Percentiles rank a stretch among this genome's conserved stretches.
phyloP scores from a whole-genome alignment of 2,113 vertebrate genomes.

The Candoia aspera region DNA sequence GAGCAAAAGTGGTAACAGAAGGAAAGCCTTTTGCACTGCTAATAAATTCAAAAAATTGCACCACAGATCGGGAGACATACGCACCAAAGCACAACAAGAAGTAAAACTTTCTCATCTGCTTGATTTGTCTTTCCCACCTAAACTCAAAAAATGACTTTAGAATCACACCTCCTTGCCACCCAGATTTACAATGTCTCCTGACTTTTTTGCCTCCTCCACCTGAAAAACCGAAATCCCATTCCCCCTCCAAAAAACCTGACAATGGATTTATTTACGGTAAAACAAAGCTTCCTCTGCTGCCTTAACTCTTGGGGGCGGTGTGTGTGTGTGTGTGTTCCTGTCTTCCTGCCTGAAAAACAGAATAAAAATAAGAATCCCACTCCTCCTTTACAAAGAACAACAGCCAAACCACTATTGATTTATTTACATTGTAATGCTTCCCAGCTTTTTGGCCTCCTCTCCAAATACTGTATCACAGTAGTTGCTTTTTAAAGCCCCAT shows the following conservation, averaged over 20 bases:
- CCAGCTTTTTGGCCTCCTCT: too few relatives aligned
- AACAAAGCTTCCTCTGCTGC: not conserved
- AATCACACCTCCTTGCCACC: not conserved
- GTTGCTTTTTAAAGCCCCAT: too few relatives aligned
- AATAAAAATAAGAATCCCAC: not conserved
- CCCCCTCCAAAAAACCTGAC: not conserved
- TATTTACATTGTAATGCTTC: too few relatives aligned
- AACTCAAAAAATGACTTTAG: not conserved
- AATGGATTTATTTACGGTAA: not conserved
- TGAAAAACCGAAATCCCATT: not conserved
- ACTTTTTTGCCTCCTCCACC: not conserved
- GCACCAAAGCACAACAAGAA: not conserved
- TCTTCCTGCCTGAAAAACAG: not conserved
- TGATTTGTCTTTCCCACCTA: not conserved
- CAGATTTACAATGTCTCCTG: not conserved
- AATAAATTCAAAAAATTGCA: not conserved
- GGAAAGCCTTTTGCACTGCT: not conserved
- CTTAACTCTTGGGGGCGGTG: not conserved
- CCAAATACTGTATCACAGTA: too few relatives aligned
- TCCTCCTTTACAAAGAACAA: not conserved
- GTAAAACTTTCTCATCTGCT: not conserved
- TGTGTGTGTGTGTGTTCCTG: not conserved
- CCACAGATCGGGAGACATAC: not conserved
- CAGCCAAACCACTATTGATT: not conserved
- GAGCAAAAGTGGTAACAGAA: not conserved